Evolutionary conservation across 2,113 vertebrate genomes (phyloP), one percentile per base, ranked within the genome.

Genomic region (Sphaerodactylus townsendi): DNA sequence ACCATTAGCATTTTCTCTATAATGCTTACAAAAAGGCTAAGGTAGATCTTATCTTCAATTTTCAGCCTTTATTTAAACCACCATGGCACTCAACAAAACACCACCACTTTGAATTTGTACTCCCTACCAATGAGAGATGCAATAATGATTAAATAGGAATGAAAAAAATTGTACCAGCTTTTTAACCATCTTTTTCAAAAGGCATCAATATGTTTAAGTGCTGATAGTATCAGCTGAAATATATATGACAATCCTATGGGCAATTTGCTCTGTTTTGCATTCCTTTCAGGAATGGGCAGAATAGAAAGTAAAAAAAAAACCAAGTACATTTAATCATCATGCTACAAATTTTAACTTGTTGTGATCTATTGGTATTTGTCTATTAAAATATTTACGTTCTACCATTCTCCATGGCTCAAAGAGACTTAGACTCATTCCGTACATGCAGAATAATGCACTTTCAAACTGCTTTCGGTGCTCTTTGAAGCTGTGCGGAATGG

Each of bases 21-120:
- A 41, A 77, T 37, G 44, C 82, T 82, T 86, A 74, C 48, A 79
- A 90, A 85, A 83, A 28, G 53, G 87, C 44, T 30, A 83, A 70
- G 86, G 25, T 0, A 75, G 73, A 89, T 82, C 9, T 79, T 77
- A 69, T 64, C 10, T 59, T 90, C 77, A 73, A 88, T 70, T 56
- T 1, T 81, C 53, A 89, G 59, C 46, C 77, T 85, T 71, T 17
- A 69, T 44, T 5, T 85, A 28, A 2, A 9, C 86, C 10, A 1
- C 5, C 70, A 77, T 13, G 1, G 33, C 44, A 81, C 59, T 71
- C 33, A 0, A 77, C 4, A 50, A 78, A 94, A 88, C 56, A 59
- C 13, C 66, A 83, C 62, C 13, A 37, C 2, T 90, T 90, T 1
- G 5, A 46, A 17, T 17, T 81, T 82, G 25, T 1, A 25, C 35